These are phyloP conservation scores for Conus canariensis DNA, from an alignment of 2,888 invertebrate genomes.

Conservation along the genomic window DNA sequence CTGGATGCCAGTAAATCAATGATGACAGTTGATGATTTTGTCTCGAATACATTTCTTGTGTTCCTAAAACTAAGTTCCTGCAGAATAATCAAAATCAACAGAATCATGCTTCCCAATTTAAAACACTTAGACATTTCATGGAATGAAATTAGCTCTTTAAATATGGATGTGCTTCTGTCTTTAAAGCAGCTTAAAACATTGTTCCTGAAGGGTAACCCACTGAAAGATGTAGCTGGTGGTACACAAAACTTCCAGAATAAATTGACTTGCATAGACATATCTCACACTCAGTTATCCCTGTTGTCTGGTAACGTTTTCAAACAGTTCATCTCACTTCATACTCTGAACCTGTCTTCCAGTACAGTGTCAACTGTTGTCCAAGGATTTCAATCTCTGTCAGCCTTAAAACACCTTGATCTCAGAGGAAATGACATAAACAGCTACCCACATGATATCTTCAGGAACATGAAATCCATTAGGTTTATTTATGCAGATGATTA, in stretches of 20 bases:
- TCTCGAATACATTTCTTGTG: not conserved
- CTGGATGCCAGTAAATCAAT: not conserved
- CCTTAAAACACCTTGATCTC: slow-evolving; percentile 19
- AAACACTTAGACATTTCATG: slow-evolving; percentile 14
- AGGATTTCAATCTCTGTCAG: slow-evolving; percentile 25
- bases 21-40: not conserved
- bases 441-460: slow-evolving; percentile 24
- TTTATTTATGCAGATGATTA: slow-evolving; percentile 36
- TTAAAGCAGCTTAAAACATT: slow-evolving; percentile 7
- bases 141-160: not conserved
- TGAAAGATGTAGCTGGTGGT: not conserved
- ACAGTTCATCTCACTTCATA: slow-evolving; percentile 15
- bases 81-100: not conserved
- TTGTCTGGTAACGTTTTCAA: slow-evolving; percentile 29
- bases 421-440: slow-evolving; percentile 9
- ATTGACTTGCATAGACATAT: slow-evolving; percentile 34
- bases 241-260: not conserved
- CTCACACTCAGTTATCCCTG: slow-evolving; percentile 26
- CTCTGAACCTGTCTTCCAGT: slow-evolving; percentile 16
- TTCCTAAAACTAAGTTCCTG: not conserved
- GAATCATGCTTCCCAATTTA: slow-evolving; percentile 9
- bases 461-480: not conserved
- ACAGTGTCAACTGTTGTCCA: not conserved
- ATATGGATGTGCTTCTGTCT: slow-evolving; percentile 8
- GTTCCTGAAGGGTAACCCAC: not conserved